Conservation (phyloP, 2,113 vertebrate genomes). For the Grammomys surdaster region DNA sequence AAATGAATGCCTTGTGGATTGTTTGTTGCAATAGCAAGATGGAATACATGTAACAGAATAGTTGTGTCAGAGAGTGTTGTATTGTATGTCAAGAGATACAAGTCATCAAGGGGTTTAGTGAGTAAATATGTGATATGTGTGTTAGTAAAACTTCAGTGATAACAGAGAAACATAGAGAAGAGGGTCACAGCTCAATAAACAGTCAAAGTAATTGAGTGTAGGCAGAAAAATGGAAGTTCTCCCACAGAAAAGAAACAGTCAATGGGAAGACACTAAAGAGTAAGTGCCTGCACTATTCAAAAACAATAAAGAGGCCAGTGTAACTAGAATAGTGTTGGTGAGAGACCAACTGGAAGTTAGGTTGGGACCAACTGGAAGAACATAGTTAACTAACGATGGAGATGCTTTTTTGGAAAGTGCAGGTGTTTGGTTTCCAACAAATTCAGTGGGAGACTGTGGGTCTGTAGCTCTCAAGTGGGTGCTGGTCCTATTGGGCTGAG, state of each 20-base stretch:
- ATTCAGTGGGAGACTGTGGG: neutral
- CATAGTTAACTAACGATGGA: neutral
- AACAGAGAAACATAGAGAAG: neutral
- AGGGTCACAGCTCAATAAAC: neutral
- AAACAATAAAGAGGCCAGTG: neutral
- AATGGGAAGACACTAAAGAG: neutral
- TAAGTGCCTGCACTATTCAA: neutral
- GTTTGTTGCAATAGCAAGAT: neutral
- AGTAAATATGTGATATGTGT: too few species aligned
- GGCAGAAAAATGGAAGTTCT: neutral
- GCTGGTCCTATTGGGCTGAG: too few species aligned
- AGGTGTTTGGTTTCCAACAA: neutral
- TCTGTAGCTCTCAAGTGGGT: too few species aligned
- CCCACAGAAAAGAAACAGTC: neutral
- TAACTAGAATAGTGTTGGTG: neutral
- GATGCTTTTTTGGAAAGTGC: neutral
- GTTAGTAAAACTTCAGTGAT: neutral
- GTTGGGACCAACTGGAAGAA: neutral
- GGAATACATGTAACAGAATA: neutral
- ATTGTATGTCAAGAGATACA: neutral
- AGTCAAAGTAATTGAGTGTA: neutral
- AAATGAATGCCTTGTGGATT: neutral
- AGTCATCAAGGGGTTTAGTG: neutral
- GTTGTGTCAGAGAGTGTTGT: neutral
- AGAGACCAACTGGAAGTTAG: too few species aligned